Percentiles rank a stretch among this genome's conserved stretches.
These are phyloP conservation scores for Contarinia nasturtii DNA, from an alignment of 1,140 invertebrate species.

Conservation along the genomic window DNA sequence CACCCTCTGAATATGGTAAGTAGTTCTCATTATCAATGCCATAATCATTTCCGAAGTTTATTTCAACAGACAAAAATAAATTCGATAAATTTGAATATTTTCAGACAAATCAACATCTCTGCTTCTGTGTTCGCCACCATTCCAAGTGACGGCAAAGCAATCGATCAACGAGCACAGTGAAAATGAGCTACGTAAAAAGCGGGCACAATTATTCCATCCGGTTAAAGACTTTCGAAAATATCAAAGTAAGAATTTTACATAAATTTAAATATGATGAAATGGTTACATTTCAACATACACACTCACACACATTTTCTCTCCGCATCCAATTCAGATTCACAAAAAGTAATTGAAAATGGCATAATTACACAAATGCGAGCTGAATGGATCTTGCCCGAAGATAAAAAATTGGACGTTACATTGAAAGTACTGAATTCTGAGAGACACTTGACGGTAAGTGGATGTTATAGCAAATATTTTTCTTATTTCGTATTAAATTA, in stretches of 20 bases:
- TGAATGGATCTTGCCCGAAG: conserved; percentile 38
- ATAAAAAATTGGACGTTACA: conserved; percentile 50
- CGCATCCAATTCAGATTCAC: conserved; percentile 26
- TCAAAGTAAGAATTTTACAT: conserved; percentile 25
- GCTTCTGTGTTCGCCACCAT: conserved; percentile 38
- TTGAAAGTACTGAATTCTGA: conserved; percentile 55
- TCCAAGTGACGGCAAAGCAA: conserved; percentile 19
- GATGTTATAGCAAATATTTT: no score
- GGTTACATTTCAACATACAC: no score
- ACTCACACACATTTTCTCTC: no score
- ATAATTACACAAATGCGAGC: conserved; percentile 41
- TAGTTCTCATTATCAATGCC: not conserved
- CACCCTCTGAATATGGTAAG: conserved; percentile 68
- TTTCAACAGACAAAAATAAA: not conserved
- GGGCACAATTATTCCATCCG: conserved; percentile 18
- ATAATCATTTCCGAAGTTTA: not conserved
- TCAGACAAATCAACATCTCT: conserved; percentile 49
- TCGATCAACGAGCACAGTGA: conserved; percentile 17
- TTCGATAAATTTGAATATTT: conserved; percentile 7
- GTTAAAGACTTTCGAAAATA: conserved; percentile 43
- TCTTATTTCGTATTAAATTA: no score
- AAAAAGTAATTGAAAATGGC: conserved; percentile 34
- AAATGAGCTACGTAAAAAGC: conserved; percentile 13
- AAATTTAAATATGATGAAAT: no score
- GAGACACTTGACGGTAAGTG: conserved; percentile 32